Evolutionary conservation across 2,113 vertebrate genomes (phyloP).

Genomic region (Meriones unguiculatus): DNA sequence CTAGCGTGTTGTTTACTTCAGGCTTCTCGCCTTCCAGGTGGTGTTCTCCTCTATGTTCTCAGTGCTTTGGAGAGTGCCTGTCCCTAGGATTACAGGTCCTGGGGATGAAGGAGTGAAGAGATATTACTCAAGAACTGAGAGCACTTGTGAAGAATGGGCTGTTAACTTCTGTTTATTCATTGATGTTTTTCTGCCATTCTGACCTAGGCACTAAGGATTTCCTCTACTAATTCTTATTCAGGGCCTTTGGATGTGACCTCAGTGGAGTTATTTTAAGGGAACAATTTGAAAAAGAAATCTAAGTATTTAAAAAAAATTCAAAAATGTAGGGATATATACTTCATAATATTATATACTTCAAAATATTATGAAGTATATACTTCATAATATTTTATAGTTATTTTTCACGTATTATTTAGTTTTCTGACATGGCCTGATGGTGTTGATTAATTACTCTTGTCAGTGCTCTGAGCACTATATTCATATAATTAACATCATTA

Average conservation of each 20-base stretch:
- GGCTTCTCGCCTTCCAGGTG: background rate
- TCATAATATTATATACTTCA: background rate
- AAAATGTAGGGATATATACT: background rate
- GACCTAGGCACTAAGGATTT: background rate
- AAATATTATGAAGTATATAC: too few species aligned
- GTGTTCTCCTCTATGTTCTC: background rate
- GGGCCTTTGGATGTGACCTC: background rate
- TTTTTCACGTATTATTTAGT: background rate
- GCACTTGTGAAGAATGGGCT: background rate
- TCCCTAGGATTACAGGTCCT: background rate
- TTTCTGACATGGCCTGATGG: background rate
- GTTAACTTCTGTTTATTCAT: background rate
- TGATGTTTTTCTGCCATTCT: constrained; percentile 7
- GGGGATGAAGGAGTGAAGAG: background rate
- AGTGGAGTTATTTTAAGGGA: background rate
- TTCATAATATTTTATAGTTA: background rate
- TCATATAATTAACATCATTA: constrained; percentile 51
- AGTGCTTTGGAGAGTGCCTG: background rate
- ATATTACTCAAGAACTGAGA: background rate
- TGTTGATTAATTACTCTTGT: constrained; percentile 54
- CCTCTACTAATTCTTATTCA: background rate
- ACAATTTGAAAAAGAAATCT: background rate
- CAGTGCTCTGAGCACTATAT: background rate
- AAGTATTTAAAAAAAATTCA: background rate
- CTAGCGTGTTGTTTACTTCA: too few species aligned